A percentile compares a stretch with the other conserved stretches of the same genome.
Evolutionary conservation across 2,888 invertebrate species (phyloP).

Genomic region (Plutella xylostella): DNA sequence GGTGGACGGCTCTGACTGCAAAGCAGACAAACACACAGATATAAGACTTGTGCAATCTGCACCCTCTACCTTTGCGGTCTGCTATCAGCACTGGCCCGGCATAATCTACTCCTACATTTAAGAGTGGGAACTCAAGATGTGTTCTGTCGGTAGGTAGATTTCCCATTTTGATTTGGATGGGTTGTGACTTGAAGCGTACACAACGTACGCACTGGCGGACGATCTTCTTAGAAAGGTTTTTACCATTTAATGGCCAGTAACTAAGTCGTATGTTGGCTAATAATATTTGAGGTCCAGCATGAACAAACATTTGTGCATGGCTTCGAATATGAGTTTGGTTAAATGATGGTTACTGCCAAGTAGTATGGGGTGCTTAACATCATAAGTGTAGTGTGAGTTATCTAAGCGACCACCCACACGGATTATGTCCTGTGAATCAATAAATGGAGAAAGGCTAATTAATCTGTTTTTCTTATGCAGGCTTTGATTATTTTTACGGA

Average conservation of each 20-base stretch:
- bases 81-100: slow-evolving; percentile 15
- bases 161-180: not conserved
- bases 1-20: slow-evolving; percentile 8
- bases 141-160: slow-evolving; percentile 7
- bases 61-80: slow-evolving; percentile 10
- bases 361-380: not conserved
- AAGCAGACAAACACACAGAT: slow-evolving; percentile 4
- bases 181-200: not conserved
- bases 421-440: not conserved
- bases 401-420: slow-evolving; percentile 2
- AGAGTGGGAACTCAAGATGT: slow-evolving; percentile 9
- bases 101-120: slow-evolving; percentile 9
- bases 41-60: slow-evolving; percentile 3
- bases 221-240: not conserved
- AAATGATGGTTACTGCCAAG: slow-evolving; percentile 1
- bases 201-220: not conserved
- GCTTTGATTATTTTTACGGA: no score
- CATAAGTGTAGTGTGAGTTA: slow-evolving; percentile 1
- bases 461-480: not conserved
- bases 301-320: not conserved
- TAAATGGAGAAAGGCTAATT: not conserved
- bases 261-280: not conserved
- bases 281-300: slow-evolving; percentile 1
- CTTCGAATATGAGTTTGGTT: not conserved
- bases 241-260: not conserved